Evolutionary conservation across 2,113 vertebrate genomes (phyloP).

Genomic region (Loxodonta africana): DNA sequence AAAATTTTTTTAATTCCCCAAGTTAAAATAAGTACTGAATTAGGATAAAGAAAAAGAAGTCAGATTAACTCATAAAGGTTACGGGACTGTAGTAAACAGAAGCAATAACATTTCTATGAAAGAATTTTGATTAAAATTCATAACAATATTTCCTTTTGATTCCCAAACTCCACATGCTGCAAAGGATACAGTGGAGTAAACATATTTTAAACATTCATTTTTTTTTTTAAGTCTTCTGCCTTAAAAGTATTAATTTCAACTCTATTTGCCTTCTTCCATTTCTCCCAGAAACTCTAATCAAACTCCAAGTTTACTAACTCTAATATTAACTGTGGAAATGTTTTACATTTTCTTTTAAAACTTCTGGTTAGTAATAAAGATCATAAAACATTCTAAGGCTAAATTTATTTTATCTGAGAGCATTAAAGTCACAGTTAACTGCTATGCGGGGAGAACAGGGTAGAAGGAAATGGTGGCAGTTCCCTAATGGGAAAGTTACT

Average conservation of each 20-base stretch:
- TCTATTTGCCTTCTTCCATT: neutral
- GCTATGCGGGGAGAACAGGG: neutral
- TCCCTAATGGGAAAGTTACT: slow-evolving; percentile 61
- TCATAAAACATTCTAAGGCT: neutral
- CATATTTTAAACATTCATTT: slow-evolving; percentile 5
- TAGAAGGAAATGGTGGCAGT: slow-evolving; percentile 28
- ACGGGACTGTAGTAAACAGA: neutral
- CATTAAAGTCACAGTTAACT: neutral
- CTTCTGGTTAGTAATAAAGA: neutral
- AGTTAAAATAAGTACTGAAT: neutral
- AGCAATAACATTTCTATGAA: neutral
- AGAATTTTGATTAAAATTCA: neutral
- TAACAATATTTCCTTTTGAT: neutral
- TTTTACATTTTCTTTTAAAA: slow-evolving; percentile 22
- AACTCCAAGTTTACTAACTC: neutral
- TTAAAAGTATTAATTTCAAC: slow-evolving; percentile 11
- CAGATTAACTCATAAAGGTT: neutral
- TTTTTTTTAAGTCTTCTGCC: slow-evolving; percentile 1
- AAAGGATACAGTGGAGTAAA: slow-evolving; percentile 13
- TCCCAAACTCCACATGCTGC: neutral
- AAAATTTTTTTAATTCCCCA: too few species aligned
- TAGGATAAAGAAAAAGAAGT: neutral
- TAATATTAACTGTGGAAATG: neutral
- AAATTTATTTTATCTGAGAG: slow-evolving; percentile 50
- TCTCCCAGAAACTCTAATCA: neutral